Conservation (phyloP, 2,113 vertebrate species). For the Anthoscopus minutus region DNA sequence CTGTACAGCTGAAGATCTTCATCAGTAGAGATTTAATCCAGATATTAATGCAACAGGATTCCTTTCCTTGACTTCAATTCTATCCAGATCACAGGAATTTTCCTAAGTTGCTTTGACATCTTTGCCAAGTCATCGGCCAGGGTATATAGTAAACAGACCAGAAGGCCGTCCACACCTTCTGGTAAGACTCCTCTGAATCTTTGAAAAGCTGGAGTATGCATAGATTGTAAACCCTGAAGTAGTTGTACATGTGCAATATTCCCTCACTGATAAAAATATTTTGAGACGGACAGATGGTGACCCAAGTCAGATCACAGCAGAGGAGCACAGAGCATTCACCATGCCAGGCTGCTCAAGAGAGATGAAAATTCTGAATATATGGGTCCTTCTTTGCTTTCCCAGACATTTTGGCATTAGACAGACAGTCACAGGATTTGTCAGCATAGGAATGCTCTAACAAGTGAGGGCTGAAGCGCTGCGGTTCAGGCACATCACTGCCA, state of each 20-base stretch:
- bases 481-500: not conserved
- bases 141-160: not conserved
- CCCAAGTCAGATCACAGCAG: not conserved
- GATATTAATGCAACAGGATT: not conserved
- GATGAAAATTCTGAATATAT: not conserved
- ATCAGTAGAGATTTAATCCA: not conserved
- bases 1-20: not conserved
- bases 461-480: not conserved
- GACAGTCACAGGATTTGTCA: not conserved
- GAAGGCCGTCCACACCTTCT: not conserved
- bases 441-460: not conserved
- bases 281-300: not conserved
- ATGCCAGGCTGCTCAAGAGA: not conserved
- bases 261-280: not conserved
- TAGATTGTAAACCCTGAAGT: not conserved
- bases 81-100: not conserved
- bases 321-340: not conserved
- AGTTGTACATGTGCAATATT: not conserved
- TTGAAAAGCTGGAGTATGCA: not conserved
- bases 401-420: not conserved
- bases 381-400: not conserved
- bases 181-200: not conserved
- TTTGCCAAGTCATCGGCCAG: not conserved
- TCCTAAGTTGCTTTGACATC: not conserved
- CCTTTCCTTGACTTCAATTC: not conserved